Base-by-base conservation (phyloP, 2,113 vertebrate genomes). In the Thunnus maccoyii region DNA sequence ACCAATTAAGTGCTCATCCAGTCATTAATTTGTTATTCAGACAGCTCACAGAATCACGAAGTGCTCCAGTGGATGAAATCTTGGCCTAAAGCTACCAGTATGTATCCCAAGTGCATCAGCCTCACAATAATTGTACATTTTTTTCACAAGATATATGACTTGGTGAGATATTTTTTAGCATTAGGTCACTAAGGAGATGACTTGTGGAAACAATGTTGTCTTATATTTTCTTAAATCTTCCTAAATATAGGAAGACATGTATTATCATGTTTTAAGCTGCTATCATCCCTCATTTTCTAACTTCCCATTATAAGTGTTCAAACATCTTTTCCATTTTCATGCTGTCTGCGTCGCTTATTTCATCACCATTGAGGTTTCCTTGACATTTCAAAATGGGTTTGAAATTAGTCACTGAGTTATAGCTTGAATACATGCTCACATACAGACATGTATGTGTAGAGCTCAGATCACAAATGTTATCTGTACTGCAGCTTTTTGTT, bases 41-140 rank as follows among this genome's bases (percentile, higher is more conserved):
- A 95, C 94, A 95, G 91, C 84, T 86, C 86, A 93, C 92, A 95
- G 95, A 96, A 95, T 93, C 91, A 91, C 51, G 93, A 94, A 91
- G 95, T 96, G 94, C 93, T 96, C 94, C 95, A 96, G 95, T 96
- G 95, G 95, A 95, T 96, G 95, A 95, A 95, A 95, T 94, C 95
- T 90, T 96, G 95, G 94, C 95, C 95, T 93, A 95, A 92, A 95
- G 82, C 86, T 82, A 92, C 93, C 94, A 95, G 95, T 96, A 96
- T 96, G 95, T 96, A 96, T 95, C 75, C 72, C 69, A 79, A 91
- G 86, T 82, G 80, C 86, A 83, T 91, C 77, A 85, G 73, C 71
- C 83, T 88, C 84, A 88, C 61, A 76, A 63, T 83, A 86, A 63
- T 63, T 82, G 25, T 67, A 83, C 61, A 66, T 81, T 84, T 72